phyloP scores from a whole-genome alignment of 2,113 vertebrate genomes.

The Ibidorhyncha struthersii region DNA sequence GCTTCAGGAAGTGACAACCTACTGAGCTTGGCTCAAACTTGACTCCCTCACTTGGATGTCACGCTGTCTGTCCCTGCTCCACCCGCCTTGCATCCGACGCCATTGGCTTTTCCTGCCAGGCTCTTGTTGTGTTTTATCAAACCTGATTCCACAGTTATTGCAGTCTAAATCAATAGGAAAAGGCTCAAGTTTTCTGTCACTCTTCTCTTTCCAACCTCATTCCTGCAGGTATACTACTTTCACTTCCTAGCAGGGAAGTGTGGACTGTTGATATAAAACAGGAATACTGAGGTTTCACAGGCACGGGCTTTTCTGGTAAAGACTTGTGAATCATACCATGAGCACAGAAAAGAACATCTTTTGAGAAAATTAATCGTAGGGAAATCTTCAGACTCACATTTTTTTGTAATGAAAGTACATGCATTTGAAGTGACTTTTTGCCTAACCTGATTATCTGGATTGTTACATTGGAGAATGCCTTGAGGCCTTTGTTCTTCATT shows the following conservation, averaged over 20 bases:
- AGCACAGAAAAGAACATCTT: background rate
- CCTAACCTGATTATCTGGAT: background rate
- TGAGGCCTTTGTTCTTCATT: background rate
- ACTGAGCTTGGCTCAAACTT: background rate
- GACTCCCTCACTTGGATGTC: background rate
- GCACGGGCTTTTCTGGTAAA: background rate
- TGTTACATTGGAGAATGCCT: background rate
- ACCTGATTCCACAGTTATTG: background rate
- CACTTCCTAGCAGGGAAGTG: background rate
- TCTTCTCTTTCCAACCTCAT: background rate
- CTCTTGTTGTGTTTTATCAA: background rate
- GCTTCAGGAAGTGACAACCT: background rate
- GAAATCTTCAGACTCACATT: background rate
- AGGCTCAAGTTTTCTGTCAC: background rate
- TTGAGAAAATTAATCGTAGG: background rate
- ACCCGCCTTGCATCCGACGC: accelerated
- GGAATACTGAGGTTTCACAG: background rate
- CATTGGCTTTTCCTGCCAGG: background rate
- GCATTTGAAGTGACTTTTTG: background rate
- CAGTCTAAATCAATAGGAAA: background rate
- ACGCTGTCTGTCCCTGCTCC: background rate
- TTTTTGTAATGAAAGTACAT: background rate
- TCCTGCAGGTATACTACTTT: background rate
- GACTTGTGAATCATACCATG: background rate
- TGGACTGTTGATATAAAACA: background rate